Base-by-base conservation (phyloP, 2,113 vertebrate genomes). In the Illadopsis cleaveri region DNA sequence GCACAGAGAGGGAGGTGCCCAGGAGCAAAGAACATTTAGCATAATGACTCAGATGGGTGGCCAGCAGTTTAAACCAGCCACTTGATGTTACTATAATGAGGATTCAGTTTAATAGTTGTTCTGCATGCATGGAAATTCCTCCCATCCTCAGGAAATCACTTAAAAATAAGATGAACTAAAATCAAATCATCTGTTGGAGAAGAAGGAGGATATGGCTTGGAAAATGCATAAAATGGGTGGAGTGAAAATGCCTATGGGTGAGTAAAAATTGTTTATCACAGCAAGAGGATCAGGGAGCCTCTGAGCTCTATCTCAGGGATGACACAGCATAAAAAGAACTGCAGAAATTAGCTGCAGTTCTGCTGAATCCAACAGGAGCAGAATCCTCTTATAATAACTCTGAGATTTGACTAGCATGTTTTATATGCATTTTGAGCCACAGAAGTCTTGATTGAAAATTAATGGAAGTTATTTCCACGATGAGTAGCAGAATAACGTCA, bases 31-130 rank as follows among this genome's bases (percentile, higher is more conserved):
- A 91, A 89, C 87, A 40, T 82, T 96, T 94, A 96, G 76, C 79
- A 80, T 94, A 94, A 94, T 95, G 90, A 97, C 65, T 97, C 83
- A 79, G 88, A 86, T 93, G 93, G 88, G 86, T 89, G 90, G 82
- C 77, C 90, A 96, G 94, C 96, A 93, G 78, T 83, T 95, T 90
- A 94, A 97, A 96, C 81, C 92, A 97, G 96, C 93, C 95, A 97
- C 84, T 97, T 80, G 90, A 90, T 53, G 70, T 96, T 96, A 96
- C 81, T 79, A 3, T 95, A 97, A 97, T 82, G 81, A 96, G 91
- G 78, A 93, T 85, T 94, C 88, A 93, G 91, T 95, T 96, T 94
- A 95, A 91, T 54, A 93, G 88, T 79, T 78, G 71, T 64, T 92
- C 42, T 89, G 76, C 72, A 75, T 69, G 76, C 83, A 80, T 40